phyloP scores from a whole-genome alignment of 1,140 invertebrate species.

The Aphelenchoides avenae region DNA sequence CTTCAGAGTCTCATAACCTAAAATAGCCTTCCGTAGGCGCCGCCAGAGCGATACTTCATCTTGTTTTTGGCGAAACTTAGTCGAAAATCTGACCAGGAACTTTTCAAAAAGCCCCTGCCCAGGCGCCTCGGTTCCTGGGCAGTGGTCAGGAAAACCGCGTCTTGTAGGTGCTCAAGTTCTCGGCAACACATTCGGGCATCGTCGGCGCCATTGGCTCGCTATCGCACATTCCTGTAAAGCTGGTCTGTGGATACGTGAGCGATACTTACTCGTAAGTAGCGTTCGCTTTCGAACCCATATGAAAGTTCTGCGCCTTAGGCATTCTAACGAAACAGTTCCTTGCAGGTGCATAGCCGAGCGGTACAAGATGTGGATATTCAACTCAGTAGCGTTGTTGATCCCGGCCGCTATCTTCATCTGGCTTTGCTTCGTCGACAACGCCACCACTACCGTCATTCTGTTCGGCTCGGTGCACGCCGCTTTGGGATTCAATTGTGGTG shows the following conservation, averaged over 20 bases:
- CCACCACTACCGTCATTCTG: conserved; percentile 18
- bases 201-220: conserved; percentile 28
- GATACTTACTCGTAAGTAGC: conserved; percentile 14
- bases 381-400: conserved; percentile 30
- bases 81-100: too few relatives aligned
- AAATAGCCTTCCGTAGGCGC: too few relatives aligned
- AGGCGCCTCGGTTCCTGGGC: too few relatives aligned
- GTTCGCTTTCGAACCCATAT: conserved; percentile 1
- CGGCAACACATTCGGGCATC: conserved; percentile 32
- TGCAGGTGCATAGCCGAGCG: conserved; percentile 29
- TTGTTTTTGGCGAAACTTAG: too few relatives aligned
- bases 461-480: conserved; percentile 24
- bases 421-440: conserved; percentile 21
- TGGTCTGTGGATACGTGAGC: conserved; percentile 30
- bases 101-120: too few relatives aligned
- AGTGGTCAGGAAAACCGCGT: too few relatives aligned
- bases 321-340: neutral
- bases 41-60: too few relatives aligned
- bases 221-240: conserved; percentile 36
- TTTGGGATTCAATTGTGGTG: conserved; percentile 33
- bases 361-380: conserved; percentile 28
- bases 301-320: neutral
- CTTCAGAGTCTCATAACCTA: conserved; percentile 14
- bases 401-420: conserved; percentile 38
- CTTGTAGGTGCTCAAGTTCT: conserved; percentile 29